Percentiles rank a stretch among this genome's conserved stretches.
Conservation (phyloP, 1,140 invertebrate genomes). For the Eulimnadia texana region DNA sequence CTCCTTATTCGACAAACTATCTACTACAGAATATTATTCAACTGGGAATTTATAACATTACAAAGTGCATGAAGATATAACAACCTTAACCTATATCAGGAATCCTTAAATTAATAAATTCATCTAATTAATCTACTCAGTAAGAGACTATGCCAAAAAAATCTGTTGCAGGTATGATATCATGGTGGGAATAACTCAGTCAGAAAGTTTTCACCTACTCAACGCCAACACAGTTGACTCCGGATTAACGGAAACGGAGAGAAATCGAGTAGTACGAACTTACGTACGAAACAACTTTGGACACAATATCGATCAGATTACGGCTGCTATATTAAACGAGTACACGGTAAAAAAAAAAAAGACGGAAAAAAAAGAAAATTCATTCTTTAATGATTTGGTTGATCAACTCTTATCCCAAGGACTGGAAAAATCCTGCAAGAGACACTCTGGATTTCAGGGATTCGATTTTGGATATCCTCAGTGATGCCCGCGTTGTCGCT, state of each 20-base stretch:
- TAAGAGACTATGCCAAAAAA: no score
- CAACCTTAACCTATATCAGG: no score
- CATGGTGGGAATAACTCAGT: slow-evolving; percentile 72
- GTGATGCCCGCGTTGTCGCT: slow-evolving; percentile 16
- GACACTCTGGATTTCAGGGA: slow-evolving; percentile 16
- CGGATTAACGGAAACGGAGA: slow-evolving; percentile 41
- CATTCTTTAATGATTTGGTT: not conserved
- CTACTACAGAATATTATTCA: no score
- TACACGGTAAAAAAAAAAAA: slow-evolving; percentile 37
- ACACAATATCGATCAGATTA: slow-evolving; percentile 19
- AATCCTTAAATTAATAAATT: no score
- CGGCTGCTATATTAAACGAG: slow-evolving; percentile 46
- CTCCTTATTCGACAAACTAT: no score
- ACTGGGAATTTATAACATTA: no score
- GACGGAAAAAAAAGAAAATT: no score
- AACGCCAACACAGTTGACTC: slow-evolving; percentile 28
- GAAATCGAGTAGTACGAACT: slow-evolving; percentile 59
- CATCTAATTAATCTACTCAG: no score
- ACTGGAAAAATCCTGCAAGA: slow-evolving; percentile 13
- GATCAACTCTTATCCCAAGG: slow-evolving; percentile 4
- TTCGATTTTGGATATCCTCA: slow-evolving; percentile 17
- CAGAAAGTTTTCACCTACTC: slow-evolving; percentile 72
- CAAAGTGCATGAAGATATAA: no score
- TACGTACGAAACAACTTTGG: slow-evolving; percentile 45
- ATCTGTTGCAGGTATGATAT: slow-evolving; percentile 77